A percentile compares a stretch with the other conserved stretches of the same genome.
Conservation (phyloP, 2,888 invertebrate genomes). For the Lasioglossum morio region DNA sequence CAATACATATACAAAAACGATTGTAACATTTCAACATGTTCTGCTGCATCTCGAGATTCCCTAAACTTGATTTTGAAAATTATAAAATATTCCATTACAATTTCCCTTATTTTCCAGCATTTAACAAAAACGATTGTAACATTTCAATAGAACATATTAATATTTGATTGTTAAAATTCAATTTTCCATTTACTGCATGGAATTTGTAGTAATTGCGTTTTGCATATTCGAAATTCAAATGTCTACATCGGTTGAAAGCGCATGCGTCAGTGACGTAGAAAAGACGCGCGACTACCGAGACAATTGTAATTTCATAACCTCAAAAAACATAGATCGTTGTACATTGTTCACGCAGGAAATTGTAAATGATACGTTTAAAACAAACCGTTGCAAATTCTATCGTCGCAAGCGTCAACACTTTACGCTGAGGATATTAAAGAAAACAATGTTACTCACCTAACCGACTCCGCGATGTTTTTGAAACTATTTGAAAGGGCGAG, state of each 20-base stretch:
- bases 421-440: not conserved
- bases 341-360: not conserved
- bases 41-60: too few species aligned
- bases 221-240: not conserved
- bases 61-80: too few species aligned
- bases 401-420: not conserved
- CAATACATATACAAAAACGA: too few species aligned
- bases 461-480: constrained; percentile 74
- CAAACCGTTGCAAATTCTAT: not conserved
- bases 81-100: too few species aligned
- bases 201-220: not conserved
- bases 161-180: too few species aligned
- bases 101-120: too few species aligned
- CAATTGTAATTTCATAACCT: constrained; percentile 38
- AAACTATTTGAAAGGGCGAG: constrained; percentile 73
- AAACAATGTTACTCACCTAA: constrained; percentile 73
- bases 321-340: not conserved
- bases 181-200: not conserved
- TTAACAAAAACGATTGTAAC: too few species aligned
- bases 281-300: constrained; percentile 16
- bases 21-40: too few species aligned
- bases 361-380: not conserved
- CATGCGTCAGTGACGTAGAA: constrained; percentile 27
- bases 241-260: constrained; percentile 11
- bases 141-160: too few species aligned